Base-by-base conservation (phyloP, 2,888 invertebrate genomes). In the Fissipunctia ypsillon region DNA sequence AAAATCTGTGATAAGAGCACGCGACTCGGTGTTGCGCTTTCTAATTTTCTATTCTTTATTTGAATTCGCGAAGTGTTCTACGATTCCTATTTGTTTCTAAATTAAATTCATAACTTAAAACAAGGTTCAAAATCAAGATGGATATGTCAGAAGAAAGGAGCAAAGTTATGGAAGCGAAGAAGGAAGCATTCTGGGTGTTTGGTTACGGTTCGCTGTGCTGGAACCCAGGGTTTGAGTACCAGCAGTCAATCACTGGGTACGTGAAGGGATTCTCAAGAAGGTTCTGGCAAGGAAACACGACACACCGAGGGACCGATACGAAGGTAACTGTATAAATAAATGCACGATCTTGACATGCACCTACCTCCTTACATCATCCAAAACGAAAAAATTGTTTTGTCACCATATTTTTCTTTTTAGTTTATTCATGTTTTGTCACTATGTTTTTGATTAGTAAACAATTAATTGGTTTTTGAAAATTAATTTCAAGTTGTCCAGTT, bases 171-270 rank as follows among this genome's bases (percentile, higher is more conserved):
- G 85, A 69, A 75, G 84, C 87, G 68, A 91, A 94, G 84, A 95
- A 93, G 65, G 96, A 96, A 75, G 95, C 96, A 31, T 92, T 98
- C 90, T 99, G 99, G 99, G 97, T 99, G 41, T 99, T 99, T 91
- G 99, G 99, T 1, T 99, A 99, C 89, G 99, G 99, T 6, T 99
- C 99, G 0, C 94, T 99, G 65, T 98, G 99, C 94, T 99, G 99
- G 99, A 97, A 98, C 94, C 99, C 99, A 0, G 99, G 99, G 68
- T 99, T 99, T 92, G 97, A 98, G 69, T 99, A 97, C 91, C 97
- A 97, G 87, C 97, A 97, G 89, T 98, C 98, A 75, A 95, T 98
- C 22, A 97, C 98, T 22, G 99, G 99, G n/a, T 98, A 97, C 90
- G 97, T 98, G 16, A 97, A 97, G 85, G 99, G 99, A 3, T 99